A percentile compares a stretch with the other conserved stretches of the same genome.
Evolutionary conservation across 2,113 vertebrate genomes (phyloP).

Genomic region (Crotophaga sulcirostris): DNA sequence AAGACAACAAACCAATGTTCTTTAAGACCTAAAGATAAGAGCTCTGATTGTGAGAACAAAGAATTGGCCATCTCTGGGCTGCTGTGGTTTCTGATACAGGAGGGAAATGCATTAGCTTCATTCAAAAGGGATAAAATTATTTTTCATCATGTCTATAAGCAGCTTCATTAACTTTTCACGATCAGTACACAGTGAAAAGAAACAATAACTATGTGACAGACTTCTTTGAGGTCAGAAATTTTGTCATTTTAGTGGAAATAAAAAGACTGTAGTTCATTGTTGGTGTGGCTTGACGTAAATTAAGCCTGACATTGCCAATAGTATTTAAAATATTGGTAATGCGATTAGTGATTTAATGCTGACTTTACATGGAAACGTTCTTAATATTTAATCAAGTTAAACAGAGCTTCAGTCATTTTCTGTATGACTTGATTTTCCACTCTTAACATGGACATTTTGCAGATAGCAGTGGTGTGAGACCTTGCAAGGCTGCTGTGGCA

Average conservation of each 20-base stretch:
- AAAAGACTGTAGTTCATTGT: not conserved
- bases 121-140: not conserved
- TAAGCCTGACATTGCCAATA: not conserved
- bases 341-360: conserved; percentile 19
- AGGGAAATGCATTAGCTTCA: not conserved
- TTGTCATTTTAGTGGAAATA: not conserved
- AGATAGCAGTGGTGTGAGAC: not conserved
- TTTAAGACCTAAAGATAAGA: not conserved
- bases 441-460: not conserved
- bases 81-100: not conserved
- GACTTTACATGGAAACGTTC: not conserved
- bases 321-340: conserved; percentile 2
- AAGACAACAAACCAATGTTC: not conserved
- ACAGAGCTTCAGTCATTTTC: not conserved
- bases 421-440: not conserved
- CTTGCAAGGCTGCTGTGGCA: not conserved
- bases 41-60: not conserved
- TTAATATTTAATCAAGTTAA: conserved; percentile 58
- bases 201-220: not conserved
- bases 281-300: not conserved
- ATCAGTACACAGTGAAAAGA: not conserved
- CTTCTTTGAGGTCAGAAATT: conserved; percentile 5
- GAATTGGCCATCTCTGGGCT: not conserved
- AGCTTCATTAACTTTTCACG: not conserved
- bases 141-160: not conserved